Percentiles rank a stretch among this genome's conserved stretches.
phyloP scores from a whole-genome alignment of 2,797 vertebrate genomes.

The Leucoraja ocellata region DNA sequence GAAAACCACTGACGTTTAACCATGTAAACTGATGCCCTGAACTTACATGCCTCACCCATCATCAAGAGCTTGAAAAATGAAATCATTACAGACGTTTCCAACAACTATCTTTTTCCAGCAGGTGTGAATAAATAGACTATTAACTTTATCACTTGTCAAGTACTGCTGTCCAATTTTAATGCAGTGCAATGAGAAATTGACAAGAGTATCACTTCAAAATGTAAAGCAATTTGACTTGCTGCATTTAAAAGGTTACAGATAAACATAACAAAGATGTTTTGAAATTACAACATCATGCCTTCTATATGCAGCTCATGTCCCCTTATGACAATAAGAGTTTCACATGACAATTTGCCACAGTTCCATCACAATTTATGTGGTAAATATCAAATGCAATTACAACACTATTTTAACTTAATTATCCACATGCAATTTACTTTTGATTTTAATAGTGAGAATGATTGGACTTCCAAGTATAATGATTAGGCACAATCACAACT shows the following conservation, averaged over 20 bases:
- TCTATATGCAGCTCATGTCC: neutral
- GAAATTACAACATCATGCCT: neutral
- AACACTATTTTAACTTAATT: neutral
- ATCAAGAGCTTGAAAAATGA: conserved; percentile 4
- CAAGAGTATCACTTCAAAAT: conserved; percentile 1
- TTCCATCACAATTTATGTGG: neutral
- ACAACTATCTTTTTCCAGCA: conserved; percentile 27
- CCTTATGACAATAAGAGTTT: conserved; percentile 9
- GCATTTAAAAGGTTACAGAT: conserved; percentile 28
- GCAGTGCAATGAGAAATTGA: conserved; percentile 29
- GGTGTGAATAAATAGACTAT: neutral
- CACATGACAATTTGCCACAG: neutral
- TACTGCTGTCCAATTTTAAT: neutral
- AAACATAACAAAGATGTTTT: neutral
- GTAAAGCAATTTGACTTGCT: conserved; percentile 15
- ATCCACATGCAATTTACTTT: neutral
- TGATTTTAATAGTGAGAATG: neutral
- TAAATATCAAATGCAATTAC: neutral
- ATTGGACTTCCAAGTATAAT: no score
- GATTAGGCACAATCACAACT: neutral
- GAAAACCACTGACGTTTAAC: no score
- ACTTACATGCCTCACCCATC: no score
- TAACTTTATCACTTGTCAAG: conserved; percentile 32
- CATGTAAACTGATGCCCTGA: no score
- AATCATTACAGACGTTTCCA: conserved; percentile 34